Percentiles rank a stretch among this genome's conserved stretches.
Evolutionary conservation across 2,113 vertebrate genomes (phyloP).

Genomic region (Perca flavescens): DNA sequence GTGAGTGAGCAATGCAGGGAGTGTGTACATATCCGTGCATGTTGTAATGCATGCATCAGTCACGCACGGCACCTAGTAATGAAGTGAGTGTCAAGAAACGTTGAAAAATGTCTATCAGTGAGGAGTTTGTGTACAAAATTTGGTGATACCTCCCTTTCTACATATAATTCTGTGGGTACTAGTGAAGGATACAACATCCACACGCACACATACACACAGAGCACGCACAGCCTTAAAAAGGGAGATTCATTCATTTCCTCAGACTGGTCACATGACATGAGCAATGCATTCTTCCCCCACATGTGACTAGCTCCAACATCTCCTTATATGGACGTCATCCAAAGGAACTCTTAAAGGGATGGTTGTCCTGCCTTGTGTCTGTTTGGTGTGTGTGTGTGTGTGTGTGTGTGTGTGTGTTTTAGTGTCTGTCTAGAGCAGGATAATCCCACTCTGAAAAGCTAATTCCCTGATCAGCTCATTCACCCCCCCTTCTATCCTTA

Average conservation of each 20-base stretch:
- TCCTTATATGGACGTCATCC: constrained; percentile 83
- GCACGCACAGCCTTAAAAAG: constrained; percentile 65
- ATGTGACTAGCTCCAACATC: constrained; percentile 78
- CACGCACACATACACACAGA: constrained; percentile 8
- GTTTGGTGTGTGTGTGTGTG: background rate
- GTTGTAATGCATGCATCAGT: constrained; percentile 52
- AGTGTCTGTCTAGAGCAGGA: constrained; percentile 37
- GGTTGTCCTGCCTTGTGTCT: constrained; percentile 54
- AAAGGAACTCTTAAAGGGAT: constrained; percentile 81
- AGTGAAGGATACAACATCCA: background rate
- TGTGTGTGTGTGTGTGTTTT: constrained; percentile 3
- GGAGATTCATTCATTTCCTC: constrained; percentile 76
- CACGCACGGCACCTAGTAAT: constrained; percentile 37
- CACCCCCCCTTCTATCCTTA: background rate
- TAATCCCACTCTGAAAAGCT: constrained; percentile 39
- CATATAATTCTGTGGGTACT: background rate
- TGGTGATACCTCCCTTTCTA: background rate
- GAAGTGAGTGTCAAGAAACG: constrained; percentile 30
- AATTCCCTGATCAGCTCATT: constrained; percentile 53
- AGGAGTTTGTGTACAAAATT: constrained; percentile 10
- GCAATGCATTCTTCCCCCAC: constrained; percentile 73
- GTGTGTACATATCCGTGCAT: constrained; percentile 16
- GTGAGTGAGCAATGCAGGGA: constrained; percentile 66
- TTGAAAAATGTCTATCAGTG: constrained; percentile 4
- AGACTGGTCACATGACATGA: constrained; percentile 74